Percentiles rank a stretch among this genome's conserved stretches.
These are phyloP conservation scores for Lagodon rhomboides DNA, from an alignment of 2,797 vertebrate genomes.

Conservation along the genomic window DNA sequence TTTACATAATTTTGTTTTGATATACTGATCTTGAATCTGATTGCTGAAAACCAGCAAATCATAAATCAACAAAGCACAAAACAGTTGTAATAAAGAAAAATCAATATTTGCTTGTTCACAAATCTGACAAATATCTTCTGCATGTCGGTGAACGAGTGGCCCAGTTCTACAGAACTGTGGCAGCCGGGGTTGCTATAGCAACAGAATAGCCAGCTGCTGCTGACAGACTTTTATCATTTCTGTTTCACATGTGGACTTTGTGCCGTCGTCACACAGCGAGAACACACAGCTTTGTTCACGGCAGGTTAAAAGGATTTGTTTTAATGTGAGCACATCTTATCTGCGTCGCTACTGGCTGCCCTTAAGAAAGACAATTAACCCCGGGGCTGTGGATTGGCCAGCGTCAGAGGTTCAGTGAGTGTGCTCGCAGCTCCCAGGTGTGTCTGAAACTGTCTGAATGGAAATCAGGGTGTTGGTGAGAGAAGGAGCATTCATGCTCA, in stretches of 20 bases:
- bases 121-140: too few relatives aligned
- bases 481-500: constrained; percentile 32
- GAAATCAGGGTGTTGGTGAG: constrained; percentile 50
- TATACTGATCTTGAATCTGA: too few relatives aligned
- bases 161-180: too few relatives aligned
- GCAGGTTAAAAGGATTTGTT: neutral
- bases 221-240: neutral
- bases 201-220: neutral
- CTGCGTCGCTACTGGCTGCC: neutral
- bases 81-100: too few relatives aligned
- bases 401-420: constrained; percentile 20
- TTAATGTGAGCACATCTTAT: constrained; percentile 1
- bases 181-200: neutral
- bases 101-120: too few relatives aligned
- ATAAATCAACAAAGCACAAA: too few relatives aligned
- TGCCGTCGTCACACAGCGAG: neutral
- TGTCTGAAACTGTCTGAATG: constrained; percentile 47
- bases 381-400: neutral
- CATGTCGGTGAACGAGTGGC: too few relatives aligned
- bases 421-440: constrained; percentile 26
- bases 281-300: neutral
- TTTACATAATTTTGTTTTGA: too few relatives aligned
- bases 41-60: too few relatives aligned
- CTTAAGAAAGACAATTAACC: constrained; percentile 9
- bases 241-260: neutral